Base-by-base conservation (phyloP, 2,797 vertebrate species). In the Silurus lanzhouensis region DNA sequence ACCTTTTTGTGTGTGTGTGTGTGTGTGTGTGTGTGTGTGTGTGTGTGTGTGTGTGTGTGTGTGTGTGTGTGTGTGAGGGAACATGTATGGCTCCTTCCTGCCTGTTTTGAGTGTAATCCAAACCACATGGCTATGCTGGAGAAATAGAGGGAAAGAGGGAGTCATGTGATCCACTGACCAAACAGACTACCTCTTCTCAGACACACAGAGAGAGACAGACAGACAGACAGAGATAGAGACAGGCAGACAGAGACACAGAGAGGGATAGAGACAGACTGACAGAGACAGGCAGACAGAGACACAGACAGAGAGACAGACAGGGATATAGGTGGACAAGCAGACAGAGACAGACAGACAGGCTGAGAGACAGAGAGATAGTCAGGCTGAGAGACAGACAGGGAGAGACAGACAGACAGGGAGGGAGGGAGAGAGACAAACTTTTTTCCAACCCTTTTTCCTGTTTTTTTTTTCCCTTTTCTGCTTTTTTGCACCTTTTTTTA, bases 151-250 rank as follows among this genome's bases (percentile, higher is more conserved):
- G 75, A 75, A 63, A 19, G 58, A 8, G 22, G 57, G 76, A 66
- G 78, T 85, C 84, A 85, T 71, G 78, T 85, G 79, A 85, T 60
- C 70, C 6, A 52, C 44, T 85, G 84, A 52, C 78, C 58, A 85
- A 81, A 85, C 84, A 81, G 63, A 85, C 77, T 66, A 81, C 68
- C 78, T 66, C 78, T 74, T 10, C 72, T 31, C n/a, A 17, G 25
- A 27, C 12, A 25, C 25, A 7, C 48, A 38, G 55, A 38, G 46
- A 12, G 48, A 4, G 9, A 7, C 25, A 55, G 31, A 27, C 22
- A 31, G 58, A 27, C 2, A 70, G 25, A 79, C 71, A 90, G 83
- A 75, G 0, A 48, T 19, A 44, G 38, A n/a, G 61, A n/a, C 9
- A 46, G 44, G 1, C 10, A 15, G 38, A n/a, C 31, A 27, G 8